Base-by-base conservation (phyloP, 2,888 invertebrate species). In the Argyresthia goedartella region DNA sequence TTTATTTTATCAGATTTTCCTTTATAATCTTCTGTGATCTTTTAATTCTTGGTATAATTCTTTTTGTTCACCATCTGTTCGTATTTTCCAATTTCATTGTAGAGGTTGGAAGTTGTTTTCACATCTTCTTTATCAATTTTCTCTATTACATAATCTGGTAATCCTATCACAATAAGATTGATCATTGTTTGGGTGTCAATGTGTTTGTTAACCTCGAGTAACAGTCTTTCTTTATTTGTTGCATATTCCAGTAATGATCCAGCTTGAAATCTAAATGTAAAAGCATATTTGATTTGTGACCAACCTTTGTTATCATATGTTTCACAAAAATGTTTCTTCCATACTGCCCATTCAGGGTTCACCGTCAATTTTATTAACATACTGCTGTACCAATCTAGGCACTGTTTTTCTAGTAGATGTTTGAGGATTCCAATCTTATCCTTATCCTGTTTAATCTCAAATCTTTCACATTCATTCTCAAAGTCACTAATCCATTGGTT, bases 371-470 rank as follows among this genome's bases (percentile, higher is more conserved):
- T 46, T 10, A 46, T 46, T n/a, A 46, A n/a, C 46, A 15, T 15
- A 33, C n/a, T n/a, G 9, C 25, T 46, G 10, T 46, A 46, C 46
- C 25, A 16, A 46, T 46, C 46, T n/a, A n/a, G 16, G n/a, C 46
- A 50, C 15, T 34, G n/a, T 33, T 45, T 48, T 13, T 52, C 52
- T 48, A 54, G 25, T 33, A 52, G 52, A 15, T 48, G 15, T 39
- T 49, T 14, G 7, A 55, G 39, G 43, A 53, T 49, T 44, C 53
- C 51, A 35, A 53, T 55, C 15, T 53, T 55, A 11, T 51, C 53
- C 10, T 50, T 46, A 36, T 53, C 51, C 11, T 34, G 35, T 4
- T 8, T 50, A 8, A 53, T 25, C 16, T 55, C 49, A 45, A 53
- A 52, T 0, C 51, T 44, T 45, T 8, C 1, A 41, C 52, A 54